Evolutionary conservation across 1,140 invertebrate genomes (phyloP).

Genomic region (Acromyrmex echinatior): DNA sequence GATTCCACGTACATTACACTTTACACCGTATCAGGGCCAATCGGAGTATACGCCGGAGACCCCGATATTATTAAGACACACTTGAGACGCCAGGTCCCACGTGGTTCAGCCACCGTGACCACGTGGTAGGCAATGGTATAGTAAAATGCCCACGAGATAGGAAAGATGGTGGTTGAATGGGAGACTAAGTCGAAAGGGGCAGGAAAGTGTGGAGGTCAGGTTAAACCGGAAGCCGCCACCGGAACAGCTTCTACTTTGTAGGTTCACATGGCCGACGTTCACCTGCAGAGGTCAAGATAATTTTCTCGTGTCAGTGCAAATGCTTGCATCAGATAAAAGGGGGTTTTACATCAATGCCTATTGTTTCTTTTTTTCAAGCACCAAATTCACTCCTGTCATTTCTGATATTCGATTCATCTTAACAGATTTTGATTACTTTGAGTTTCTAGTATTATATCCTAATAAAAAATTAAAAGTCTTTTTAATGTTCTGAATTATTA

Average conservation of each 20-base stretch:
- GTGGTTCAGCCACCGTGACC: slow-evolving; percentile 85
- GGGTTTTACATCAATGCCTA: slow-evolving; percentile 15
- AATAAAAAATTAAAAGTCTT: background rate
- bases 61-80: slow-evolving; percentile 65
- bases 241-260: slow-evolving; percentile 80
- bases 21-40: slow-evolving; percentile 42
- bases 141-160: slow-evolving; percentile 78
- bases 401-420: background rate
- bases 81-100: slow-evolving; percentile 82
- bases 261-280: slow-evolving; percentile 83
- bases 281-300: slow-evolving; percentile 81
- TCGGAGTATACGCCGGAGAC: slow-evolving; percentile 17
- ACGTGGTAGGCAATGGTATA: slow-evolving; percentile 78
- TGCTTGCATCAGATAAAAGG: slow-evolving; percentile 70
- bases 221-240: slow-evolving; percentile 84
- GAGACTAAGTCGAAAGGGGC: slow-evolving; percentile 50
- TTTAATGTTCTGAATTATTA: background rate
- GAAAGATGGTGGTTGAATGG: slow-evolving; percentile 80
- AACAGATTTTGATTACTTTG: background rate
- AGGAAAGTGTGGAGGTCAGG: slow-evolving; percentile 74
- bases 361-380: background rate
- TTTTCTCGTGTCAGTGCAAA: slow-evolving; percentile 79
- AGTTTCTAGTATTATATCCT: background rate
- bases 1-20: slow-evolving; percentile 27
- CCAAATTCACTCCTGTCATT: background rate